Evolutionary conservation across 2,113 vertebrate genomes (phyloP), one percentile per base, ranked within the genome.

Genomic region (Corapipo altera): DNA sequence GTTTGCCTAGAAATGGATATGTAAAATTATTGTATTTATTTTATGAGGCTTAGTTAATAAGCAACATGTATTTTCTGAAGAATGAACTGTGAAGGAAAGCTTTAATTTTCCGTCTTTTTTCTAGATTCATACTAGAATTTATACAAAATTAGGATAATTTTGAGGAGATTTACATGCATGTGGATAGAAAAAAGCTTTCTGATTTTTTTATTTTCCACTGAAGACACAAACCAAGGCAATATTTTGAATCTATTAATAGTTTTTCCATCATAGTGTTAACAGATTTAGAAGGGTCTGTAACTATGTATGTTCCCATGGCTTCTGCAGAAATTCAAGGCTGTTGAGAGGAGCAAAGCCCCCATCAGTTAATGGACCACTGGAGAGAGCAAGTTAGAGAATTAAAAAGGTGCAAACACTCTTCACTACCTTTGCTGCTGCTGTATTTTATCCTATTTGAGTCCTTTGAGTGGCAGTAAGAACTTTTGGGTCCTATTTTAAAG

Each of bases 1-100:
- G 15, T 59, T 91, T 85, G 43, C 11, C 9, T 27, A 30, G n/a
- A 88, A 73, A 22, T 33, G 18, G 27, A 58, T 82, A 32, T 37
- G n/a, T 81, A 41, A 61, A 72, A 57, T 91, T 17, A 28, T 13
- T 61, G 32, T 62, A 46, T 77, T 94, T 92, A 41, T 79, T 90
- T 94, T 88, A 66, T 23, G 58, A 62, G 61, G 24, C 20, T 19
- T 28, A 39, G 54, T 65, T 66, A 86, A 88, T 80, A 90, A 79
- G 26, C 58, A 88, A 4, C 33, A 3, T 4, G 1, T 54, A 35
- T 76, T 89, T 69, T 91, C 57, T 89, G 33, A 58, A 65, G 27
- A 51, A 61, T 54, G 44, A 89, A 46, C 51, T n/a, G 22, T 35
- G 51, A 90, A 26, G 49, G 33, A 69, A 83, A 76, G 37, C 35